These are phyloP conservation scores for Crotalus adamanteus DNA, from an alignment of 2,797 vertebrate genomes.

Conservation along the genomic window DNA sequence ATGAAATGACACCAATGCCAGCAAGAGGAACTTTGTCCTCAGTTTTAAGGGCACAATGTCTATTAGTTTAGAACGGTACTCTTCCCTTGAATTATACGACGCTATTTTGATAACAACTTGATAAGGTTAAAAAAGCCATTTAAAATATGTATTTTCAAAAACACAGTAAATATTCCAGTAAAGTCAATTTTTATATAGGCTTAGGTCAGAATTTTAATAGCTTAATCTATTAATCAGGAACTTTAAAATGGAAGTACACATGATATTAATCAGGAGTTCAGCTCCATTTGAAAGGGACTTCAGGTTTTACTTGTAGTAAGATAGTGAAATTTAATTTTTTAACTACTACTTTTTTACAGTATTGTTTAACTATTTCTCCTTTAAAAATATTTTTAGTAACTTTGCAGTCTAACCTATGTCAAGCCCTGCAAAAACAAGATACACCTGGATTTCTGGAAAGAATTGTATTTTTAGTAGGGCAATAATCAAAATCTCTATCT, in stretches of 20 bases:
- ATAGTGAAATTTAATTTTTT: background rate
- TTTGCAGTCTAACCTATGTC: background rate
- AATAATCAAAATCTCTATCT: background rate
- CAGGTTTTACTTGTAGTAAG: background rate
- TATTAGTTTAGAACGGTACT: background rate
- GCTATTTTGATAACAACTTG: background rate
- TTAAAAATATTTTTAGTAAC: background rate
- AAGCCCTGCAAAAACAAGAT: background rate
- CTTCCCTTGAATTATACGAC: background rate
- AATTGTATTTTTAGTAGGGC: background rate
- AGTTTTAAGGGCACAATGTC: conserved; percentile 4
- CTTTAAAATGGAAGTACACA: background rate
- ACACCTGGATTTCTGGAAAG: background rate
- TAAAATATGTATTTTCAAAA: background rate
- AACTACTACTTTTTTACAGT: background rate
- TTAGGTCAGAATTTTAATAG: background rate
- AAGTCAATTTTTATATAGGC: background rate
- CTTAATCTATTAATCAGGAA: background rate
- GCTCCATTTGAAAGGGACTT: background rate
- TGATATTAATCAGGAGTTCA: background rate
- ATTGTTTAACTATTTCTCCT: background rate
- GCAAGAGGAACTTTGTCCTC: background rate
- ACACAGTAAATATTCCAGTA: background rate
- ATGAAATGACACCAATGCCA: conserved; percentile 41
- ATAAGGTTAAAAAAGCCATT: background rate